Percentiles rank a stretch among this genome's conserved stretches.
Evolutionary conservation across 1,140 invertebrate species (phyloP).

Genomic region (Sitobion miscanthi): DNA sequence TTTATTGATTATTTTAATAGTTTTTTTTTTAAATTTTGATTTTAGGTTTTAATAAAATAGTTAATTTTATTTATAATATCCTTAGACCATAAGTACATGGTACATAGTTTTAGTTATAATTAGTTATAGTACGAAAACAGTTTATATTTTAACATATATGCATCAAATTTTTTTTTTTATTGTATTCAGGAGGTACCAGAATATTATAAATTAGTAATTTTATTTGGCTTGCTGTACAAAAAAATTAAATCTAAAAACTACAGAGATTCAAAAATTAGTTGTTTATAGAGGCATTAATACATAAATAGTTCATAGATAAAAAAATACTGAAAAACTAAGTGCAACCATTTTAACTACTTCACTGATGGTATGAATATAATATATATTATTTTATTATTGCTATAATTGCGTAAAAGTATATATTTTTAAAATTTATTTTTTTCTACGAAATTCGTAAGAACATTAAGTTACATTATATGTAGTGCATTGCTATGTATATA

Average conservation of each 20-base stretch:
- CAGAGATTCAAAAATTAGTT: background rate
- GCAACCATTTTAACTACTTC: background rate
- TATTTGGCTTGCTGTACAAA: background rate
- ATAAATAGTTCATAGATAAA: background rate
- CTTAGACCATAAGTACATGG: background rate
- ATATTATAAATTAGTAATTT: background rate
- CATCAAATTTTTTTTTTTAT: background rate
- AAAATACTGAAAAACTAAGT: background rate
- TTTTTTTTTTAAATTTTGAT: background rate
- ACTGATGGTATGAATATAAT: background rate
- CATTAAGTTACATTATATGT: background rate
- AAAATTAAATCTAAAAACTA: background rate
- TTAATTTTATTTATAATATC: background rate
- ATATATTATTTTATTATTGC: background rate
- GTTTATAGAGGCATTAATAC: background rate
- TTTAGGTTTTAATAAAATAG: too few relatives aligned
- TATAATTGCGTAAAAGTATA: background rate
- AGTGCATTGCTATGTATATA: too few relatives aligned
- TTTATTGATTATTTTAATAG: background rate
- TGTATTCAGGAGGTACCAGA: background rate
- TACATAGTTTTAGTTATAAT: background rate
- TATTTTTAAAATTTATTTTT: background rate
- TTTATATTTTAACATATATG: too few relatives aligned
- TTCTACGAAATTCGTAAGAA: background rate
- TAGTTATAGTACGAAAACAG: background rate